A percentile compares a stretch with the other conserved stretches of the same genome.
These are phyloP conservation scores for Pristionchus pacificus DNA, from an alignment of 1,140 invertebrate genomes.

Conservation along the genomic window DNA sequence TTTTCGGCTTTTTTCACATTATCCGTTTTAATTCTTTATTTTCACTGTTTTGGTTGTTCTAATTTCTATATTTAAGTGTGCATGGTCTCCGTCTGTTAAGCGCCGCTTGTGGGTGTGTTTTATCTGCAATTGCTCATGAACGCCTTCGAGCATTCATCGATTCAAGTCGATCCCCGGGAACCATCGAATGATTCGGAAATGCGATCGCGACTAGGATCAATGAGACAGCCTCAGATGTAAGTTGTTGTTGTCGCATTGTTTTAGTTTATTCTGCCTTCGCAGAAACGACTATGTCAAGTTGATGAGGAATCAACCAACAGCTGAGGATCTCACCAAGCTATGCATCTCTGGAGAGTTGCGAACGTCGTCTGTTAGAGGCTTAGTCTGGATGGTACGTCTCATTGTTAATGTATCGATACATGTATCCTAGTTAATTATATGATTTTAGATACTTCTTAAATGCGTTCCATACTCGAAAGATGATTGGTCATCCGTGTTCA, in stretches of 20 bases:
- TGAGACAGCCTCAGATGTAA: background rate
- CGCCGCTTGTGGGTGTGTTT: no score
- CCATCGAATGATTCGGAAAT: no score
- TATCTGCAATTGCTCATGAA: no score
- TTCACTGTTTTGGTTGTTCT: no score
- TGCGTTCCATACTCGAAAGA: slow-evolving; percentile 14
- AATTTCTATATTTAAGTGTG: no score
- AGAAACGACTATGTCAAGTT: background rate
- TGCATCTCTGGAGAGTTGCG: slow-evolving; percentile 12
- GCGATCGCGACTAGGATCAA: background rate
- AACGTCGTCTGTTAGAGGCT: slow-evolving; percentile 12
- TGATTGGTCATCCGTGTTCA: slow-evolving; percentile 15
- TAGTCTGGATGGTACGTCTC: slow-evolving; percentile 22
- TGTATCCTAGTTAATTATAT: background rate
- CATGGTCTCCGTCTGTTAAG: no score
- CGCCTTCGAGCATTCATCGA: no score
- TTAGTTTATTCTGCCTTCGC: background rate
- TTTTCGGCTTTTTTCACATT: no score
- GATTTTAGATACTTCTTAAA: slow-evolving; percentile 16
- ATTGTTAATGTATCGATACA: background rate
- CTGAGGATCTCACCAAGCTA: slow-evolving; percentile 5
- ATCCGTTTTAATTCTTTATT: no score
- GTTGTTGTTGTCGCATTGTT: background rate
- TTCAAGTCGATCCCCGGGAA: no score
- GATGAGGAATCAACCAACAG: slow-evolving; percentile 6